Conservation (phyloP, 2,113 vertebrate species). For the Peromyscus californicus region DNA sequence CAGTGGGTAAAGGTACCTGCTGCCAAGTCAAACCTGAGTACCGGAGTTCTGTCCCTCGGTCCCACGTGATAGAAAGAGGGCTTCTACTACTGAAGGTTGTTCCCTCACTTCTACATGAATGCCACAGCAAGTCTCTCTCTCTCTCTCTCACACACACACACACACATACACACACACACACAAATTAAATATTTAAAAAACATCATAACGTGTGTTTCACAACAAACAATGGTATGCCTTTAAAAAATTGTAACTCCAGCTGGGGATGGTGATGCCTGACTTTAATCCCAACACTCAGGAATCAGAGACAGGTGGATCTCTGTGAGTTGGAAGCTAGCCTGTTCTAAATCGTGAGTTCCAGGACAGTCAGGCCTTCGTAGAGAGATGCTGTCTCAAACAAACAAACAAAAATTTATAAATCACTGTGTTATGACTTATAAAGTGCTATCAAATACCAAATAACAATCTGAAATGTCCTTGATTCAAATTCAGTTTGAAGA, state of each 20-base stretch:
- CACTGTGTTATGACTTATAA: neutral
- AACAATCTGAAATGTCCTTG: slow-evolving; percentile 6
- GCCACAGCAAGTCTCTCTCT: no score
- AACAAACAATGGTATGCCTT: slow-evolving; percentile 5
- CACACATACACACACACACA: neutral
- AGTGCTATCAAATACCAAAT: neutral
- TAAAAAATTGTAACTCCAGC: neutral
- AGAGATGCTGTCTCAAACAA: neutral
- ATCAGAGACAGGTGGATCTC: neutral
- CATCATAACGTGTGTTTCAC: neutral
- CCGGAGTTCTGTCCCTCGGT: neutral
- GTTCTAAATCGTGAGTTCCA: neutral
- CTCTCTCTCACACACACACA: no score
- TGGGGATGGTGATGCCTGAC: neutral
- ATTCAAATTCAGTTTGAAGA: neutral
- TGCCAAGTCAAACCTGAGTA: neutral
- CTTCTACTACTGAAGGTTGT: neutral
- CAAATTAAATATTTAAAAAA: no score
- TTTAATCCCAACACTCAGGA: neutral
- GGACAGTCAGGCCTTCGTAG: neutral
- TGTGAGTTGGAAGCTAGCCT: neutral
- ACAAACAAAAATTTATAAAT: neutral
- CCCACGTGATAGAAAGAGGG: neutral
- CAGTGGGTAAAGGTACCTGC: neutral
- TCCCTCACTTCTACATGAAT: no score